These are phyloP conservation scores for Drosophila funebris DNA, from an alignment of 1,140 invertebrate genomes.

Conservation along the genomic window DNA sequence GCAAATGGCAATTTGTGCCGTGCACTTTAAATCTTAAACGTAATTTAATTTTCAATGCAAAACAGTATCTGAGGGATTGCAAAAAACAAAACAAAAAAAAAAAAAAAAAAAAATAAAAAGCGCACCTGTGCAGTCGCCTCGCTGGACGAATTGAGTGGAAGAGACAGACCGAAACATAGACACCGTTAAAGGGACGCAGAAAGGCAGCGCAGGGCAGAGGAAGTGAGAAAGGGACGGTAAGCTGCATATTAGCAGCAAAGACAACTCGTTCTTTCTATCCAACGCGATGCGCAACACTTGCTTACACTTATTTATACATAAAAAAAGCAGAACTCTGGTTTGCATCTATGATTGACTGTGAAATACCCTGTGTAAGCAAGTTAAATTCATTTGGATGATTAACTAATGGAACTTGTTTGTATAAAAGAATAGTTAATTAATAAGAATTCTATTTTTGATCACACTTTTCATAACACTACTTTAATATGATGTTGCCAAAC, in stretches of 20 bases:
- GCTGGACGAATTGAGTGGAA: background rate
- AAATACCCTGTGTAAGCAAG: conserved; percentile 6
- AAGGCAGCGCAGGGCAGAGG: background rate
- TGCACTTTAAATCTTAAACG: conserved; percentile 67
- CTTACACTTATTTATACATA: conserved; percentile 44
- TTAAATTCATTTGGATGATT: background rate
- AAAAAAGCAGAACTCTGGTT: conserved; percentile 7
- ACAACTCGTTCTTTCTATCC: conserved; percentile 19
- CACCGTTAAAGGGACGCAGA: background rate
- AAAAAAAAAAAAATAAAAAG: conserved; percentile 8
- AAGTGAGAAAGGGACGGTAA: background rate
- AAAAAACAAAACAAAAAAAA: too few species aligned
- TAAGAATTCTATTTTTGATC: background rate
- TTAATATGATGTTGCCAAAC: too few species aligned
- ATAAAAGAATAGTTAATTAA: background rate
- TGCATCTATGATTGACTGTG: background rate
- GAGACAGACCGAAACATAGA: background rate
- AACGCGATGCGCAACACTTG: conserved; percentile 42
- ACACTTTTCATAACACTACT: background rate
- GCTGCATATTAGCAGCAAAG: conserved; percentile 39
- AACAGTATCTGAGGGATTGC: conserved; percentile 20
- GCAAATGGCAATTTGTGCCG: conserved; percentile 29
- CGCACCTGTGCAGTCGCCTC: conserved; percentile 49
- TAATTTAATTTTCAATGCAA: conserved; percentile 69
- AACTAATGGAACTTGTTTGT: background rate